A percentile compares a stretch with the other conserved stretches of the same genome.
Conservation (phyloP, 2,888 invertebrate species). For the Stratiomys singularior region DNA sequence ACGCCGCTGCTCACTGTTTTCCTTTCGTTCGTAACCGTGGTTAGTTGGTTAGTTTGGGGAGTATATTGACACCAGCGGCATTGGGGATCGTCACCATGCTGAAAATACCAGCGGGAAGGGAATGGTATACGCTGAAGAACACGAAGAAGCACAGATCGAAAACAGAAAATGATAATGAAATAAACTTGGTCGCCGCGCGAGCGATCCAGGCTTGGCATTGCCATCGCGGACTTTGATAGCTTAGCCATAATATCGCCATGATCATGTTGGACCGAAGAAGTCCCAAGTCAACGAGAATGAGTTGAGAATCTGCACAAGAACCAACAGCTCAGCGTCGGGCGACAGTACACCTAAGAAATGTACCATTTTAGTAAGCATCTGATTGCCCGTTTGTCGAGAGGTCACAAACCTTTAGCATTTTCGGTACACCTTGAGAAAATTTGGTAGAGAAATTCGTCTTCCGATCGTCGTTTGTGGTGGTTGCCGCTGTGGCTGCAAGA, state of each 20-base stretch:
- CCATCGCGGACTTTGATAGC: slow-evolving; percentile 31
- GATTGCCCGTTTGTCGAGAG: slow-evolving; percentile 66
- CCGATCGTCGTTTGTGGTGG: slow-evolving; percentile 28
- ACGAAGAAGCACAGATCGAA: slow-evolving; percentile 49
- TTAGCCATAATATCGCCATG: slow-evolving; percentile 19
- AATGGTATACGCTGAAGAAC: slow-evolving; percentile 45
- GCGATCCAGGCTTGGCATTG: background rate
- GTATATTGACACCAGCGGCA: slow-evolving; percentile 37
- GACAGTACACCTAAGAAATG: slow-evolving; percentile 54
- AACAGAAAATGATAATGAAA: slow-evolving; percentile 49
- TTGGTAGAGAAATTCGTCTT: slow-evolving; percentile 28
- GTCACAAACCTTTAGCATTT: slow-evolving; percentile 56
- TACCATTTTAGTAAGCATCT: slow-evolving; percentile 65
- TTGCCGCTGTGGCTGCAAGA: slow-evolving; percentile 10
- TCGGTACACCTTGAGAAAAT: slow-evolving; percentile 34
- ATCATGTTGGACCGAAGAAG: slow-evolving; percentile 30
- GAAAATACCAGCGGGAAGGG: slow-evolving; percentile 39
- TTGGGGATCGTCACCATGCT: slow-evolving; percentile 27
- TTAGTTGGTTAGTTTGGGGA: slow-evolving; percentile 27
- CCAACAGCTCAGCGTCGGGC: slow-evolving; percentile 43
- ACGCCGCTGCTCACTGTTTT: background rate
- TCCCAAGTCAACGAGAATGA: slow-evolving; percentile 44
- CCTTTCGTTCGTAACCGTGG: background rate
- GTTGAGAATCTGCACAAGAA: slow-evolving; percentile 46
- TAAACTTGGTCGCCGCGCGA: slow-evolving; percentile 14